Conservation (phyloP, 2,888 invertebrate genomes). For the Phania funesta region DNA sequence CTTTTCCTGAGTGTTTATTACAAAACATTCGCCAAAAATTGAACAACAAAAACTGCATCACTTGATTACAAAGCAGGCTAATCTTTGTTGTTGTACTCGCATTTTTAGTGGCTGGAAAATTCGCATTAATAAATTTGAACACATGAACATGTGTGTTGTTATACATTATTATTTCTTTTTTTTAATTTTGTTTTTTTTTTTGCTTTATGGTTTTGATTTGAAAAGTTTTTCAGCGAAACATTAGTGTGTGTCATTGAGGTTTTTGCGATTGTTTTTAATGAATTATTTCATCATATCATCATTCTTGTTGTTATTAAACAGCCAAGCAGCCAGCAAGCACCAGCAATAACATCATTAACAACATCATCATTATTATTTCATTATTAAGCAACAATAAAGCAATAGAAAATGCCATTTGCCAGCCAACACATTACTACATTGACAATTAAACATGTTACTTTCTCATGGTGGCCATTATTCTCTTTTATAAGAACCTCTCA, state of each 20-base stretch:
- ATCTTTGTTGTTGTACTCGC: neutral
- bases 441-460: no score
- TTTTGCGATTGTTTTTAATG: slow-evolving; percentile 60
- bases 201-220: slow-evolving; percentile 28
- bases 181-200: slow-evolving; percentile 21
- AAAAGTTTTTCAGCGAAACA: slow-evolving; percentile 46
- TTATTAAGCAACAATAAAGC: slow-evolving; percentile 11
- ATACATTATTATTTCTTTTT: neutral
- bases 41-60: slow-evolving; percentile 38
- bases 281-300: slow-evolving; percentile 49
- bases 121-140: slow-evolving; percentile 41
- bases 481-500: no score
- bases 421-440: neutral
- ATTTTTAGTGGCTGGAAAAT: neutral
- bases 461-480: no score
- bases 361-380: neutral
- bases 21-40: slow-evolving; percentile 4
- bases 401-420: neutral
- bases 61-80: slow-evolving; percentile 17
- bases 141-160: slow-evolving; percentile 22
- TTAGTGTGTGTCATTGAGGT: slow-evolving; percentile 65
- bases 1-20: slow-evolving; percentile 41
- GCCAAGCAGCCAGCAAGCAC: neutral
- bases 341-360: slow-evolving; percentile 19
- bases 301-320: neutral